phyloP scores from a whole-genome alignment of 2,113 vertebrate genomes.

The Grammomys surdaster region DNA sequence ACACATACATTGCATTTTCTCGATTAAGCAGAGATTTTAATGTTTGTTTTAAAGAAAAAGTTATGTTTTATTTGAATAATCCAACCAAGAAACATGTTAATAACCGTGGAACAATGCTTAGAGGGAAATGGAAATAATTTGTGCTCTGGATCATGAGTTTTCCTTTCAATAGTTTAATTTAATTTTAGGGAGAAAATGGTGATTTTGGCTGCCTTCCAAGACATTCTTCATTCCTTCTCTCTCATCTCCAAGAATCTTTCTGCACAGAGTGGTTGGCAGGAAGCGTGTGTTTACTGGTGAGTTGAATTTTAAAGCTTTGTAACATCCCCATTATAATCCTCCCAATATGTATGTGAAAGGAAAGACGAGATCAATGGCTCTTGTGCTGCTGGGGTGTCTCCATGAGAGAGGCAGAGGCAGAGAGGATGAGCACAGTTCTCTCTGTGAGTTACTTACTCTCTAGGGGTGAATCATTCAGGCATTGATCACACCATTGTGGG shows the following conservation, averaged over 20 bases:
- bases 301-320: background rate
- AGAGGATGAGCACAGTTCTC: background rate
- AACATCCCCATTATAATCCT: background rate
- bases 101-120: slow-evolving; percentile 2
- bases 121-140: background rate
- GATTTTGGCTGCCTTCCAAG: background rate
- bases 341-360: background rate
- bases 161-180: slow-evolving; percentile 55
- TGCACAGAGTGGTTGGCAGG: background rate
- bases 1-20: background rate
- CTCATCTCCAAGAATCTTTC: background rate
- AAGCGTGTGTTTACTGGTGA: background rate
- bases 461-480: background rate
- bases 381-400: background rate
- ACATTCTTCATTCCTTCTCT: background rate
- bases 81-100: background rate
- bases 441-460: background rate
- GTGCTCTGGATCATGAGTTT: background rate
- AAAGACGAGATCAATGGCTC: background rate
- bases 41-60: background rate
- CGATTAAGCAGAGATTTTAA: background rate
- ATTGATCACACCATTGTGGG: background rate
- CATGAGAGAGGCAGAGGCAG: background rate
- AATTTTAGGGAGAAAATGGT: slow-evolving; percentile 28
- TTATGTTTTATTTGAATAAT: slow-evolving; percentile 8